phyloP scores from a whole-genome alignment of 2,888 invertebrate species.

The Polymixis flavicincta region DNA sequence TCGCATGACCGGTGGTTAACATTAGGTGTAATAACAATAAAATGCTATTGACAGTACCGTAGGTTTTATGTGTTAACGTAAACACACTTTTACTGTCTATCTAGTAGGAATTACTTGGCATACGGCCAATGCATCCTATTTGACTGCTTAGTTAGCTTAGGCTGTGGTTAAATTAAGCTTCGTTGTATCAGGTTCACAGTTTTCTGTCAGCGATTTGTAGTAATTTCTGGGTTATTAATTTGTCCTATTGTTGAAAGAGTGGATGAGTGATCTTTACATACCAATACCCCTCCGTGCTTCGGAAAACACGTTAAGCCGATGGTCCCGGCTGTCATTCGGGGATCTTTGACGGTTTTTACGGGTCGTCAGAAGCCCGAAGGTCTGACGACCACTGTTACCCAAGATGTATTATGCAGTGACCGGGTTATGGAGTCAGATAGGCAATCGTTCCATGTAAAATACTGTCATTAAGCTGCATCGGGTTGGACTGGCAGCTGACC shows the following conservation, averaged over 20 bases:
- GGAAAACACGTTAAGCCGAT: too few species aligned
- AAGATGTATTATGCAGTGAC: too few species aligned
- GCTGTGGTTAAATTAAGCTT: neutral
- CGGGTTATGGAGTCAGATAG: too few species aligned
- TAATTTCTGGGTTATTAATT: neutral
- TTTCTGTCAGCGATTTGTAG: neutral
- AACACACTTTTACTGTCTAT: conserved; percentile 13
- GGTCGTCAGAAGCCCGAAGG: too few species aligned
- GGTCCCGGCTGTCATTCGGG: too few species aligned
- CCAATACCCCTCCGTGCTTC: too few species aligned
- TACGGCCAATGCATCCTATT: conserved; percentile 6
- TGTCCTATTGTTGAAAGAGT: neutral
- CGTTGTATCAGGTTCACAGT: neutral
- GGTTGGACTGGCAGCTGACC: too few species aligned
- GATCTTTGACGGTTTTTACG: too few species aligned
- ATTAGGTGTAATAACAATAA: conserved; percentile 30
- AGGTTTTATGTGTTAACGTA: neutral
- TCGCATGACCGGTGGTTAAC: neutral
- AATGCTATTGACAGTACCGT: neutral
- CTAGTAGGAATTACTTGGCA: conserved; percentile 1
- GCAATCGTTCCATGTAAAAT: too few species aligned
- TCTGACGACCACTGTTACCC: too few species aligned
- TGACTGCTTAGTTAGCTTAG: neutral
- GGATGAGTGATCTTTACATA: too few species aligned
- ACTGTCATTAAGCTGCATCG: too few species aligned